Base-by-base conservation (phyloP, 2,888 invertebrate species). In the Apomyelois bistriatella region DNA sequence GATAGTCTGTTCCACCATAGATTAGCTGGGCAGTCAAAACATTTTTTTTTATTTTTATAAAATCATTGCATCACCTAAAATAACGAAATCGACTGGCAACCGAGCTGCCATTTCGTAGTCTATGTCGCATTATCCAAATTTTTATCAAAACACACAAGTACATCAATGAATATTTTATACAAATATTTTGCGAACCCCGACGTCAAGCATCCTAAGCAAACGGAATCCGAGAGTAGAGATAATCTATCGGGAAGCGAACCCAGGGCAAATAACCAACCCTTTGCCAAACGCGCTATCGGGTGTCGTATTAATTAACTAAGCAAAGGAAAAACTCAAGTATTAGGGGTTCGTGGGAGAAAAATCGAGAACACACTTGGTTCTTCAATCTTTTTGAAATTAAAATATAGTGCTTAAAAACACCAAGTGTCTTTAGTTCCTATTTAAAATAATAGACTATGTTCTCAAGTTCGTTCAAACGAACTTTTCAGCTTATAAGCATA, bases 221-320 rank as follows among this genome's bases (percentile, higher is more conserved):
- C 68, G 58, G 54, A 61, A 64, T 62, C 64, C 60, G 72, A 70
- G 73, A 73, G 62, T 68, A 62, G 61, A 58, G 55, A 58, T 72
- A 68, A 71, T 72, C 70, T 68, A 70, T 67, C 68, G 66, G 66
- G 75, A 77, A 64, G 64, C 61, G 68, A 79, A 76, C 72, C 69
- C 63, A 70, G 60, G 65, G 72, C 76, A 81, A 81, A 81, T 77
- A 81, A 53, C 56, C 55, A 71, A 75, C 76, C 77, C 78, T 75
- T 76, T 70, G 64, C 64, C 69, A 68, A 72, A 69, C 65, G 58
- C 57, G 61, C 64, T 72, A 77, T 77, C 76, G 63, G 68, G 70
- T 82, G 76, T 76, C 82, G 74, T 80, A 85, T 82, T 83, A 82
- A 84, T 84, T 82, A 82, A 73, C 65, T 59, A 38, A 53, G 43